Evolutionary conservation across 2,113 vertebrate genomes (phyloP).

Genomic region (Kryptolebias marmoratus): DNA sequence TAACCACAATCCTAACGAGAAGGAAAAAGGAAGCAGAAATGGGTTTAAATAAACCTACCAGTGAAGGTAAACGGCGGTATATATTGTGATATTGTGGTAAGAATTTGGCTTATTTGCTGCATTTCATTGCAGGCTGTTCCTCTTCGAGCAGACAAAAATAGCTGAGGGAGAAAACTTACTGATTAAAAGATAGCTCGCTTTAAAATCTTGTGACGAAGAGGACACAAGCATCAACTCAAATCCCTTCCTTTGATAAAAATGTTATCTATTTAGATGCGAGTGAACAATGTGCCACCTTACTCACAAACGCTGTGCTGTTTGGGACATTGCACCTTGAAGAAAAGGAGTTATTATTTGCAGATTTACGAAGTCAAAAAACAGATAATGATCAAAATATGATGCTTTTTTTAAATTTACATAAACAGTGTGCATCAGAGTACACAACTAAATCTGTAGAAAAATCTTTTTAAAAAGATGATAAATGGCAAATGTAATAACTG

Average conservation of each 20-base stretch:
- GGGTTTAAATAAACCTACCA: not conserved
- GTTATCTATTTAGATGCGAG: too few relatives aligned
- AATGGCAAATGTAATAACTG: too few relatives aligned
- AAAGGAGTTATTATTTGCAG: too few relatives aligned
- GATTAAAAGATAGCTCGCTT: constrained; percentile 60
- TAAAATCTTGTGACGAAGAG: constrained; percentile 44
- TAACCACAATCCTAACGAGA: not conserved
- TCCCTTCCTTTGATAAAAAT: constrained; percentile 15
- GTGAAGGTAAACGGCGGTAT: constrained; percentile 10
- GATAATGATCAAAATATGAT: constrained; percentile 20
- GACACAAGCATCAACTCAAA: constrained; percentile 19
- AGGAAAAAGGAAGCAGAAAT: not conserved
- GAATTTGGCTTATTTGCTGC: constrained; percentile 41
- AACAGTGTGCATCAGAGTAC: too few relatives aligned
- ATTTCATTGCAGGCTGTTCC: constrained; percentile 36
- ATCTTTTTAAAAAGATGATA: too few relatives aligned
- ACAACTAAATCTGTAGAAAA: too few relatives aligned
- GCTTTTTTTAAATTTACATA: too few relatives aligned
- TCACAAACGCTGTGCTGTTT: too few relatives aligned
- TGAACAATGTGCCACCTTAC: too few relatives aligned
- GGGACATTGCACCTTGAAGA: too few relatives aligned
- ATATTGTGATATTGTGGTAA: not conserved
- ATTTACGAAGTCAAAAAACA: too few relatives aligned
- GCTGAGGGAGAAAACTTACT: constrained; percentile 35
- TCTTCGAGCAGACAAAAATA: constrained; percentile 43